Evolutionary conservation across 2,797 vertebrate species (phyloP), one percentile per base, ranked within the genome.

Genomic region (Poecilia gillii): DNA sequence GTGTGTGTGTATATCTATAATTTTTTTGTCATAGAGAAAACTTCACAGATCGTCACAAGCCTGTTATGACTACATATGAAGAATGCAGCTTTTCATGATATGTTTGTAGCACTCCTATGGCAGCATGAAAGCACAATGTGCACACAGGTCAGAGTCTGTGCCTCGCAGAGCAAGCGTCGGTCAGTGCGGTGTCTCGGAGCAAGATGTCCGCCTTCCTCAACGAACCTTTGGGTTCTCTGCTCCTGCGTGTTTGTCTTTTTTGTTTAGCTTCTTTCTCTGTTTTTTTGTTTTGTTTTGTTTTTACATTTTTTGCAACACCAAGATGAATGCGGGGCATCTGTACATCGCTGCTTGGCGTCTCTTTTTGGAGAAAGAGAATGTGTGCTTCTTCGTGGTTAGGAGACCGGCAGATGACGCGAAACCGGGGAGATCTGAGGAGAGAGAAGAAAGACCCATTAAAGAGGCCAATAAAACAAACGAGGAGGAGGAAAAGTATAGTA

Each of bases 301-400:
- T 68, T 46, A 20, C 49, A 51, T 45, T 84, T 70, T 81, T 84
- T 83, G 81, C 88, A 59, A 85, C 84, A 79, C 85, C 68, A 53
- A 89, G 84, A 87, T 85, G 86, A 89, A 89, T 76, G 85, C 57
- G 77, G 84, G n/a, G 85, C 25, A 84, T 80, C 88, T 92, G 91
- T 92, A 92, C 90, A 91, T 89, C 83, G 73, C 87, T 81, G 89
- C 81, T 88, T 82, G 62, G 80, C 41, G 80, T 88, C 84, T 92
- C 85, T 84, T 85, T 83, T 81, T 31, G n/a, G 80, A 91, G 87
- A 84, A 91, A 81, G 84, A 89, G 87, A 74, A 88, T 81, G 90
- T 86, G 85, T 85, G 85, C 85, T 91, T 94, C 93, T 94, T 96
- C 95, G 95, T 95, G 95, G 94, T 93, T 88, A 89, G 89, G 91